These are phyloP conservation scores for Hipposideros larvatus DNA, from an alignment of 2,797 vertebrate genomes.

Conservation along the genomic window DNA sequence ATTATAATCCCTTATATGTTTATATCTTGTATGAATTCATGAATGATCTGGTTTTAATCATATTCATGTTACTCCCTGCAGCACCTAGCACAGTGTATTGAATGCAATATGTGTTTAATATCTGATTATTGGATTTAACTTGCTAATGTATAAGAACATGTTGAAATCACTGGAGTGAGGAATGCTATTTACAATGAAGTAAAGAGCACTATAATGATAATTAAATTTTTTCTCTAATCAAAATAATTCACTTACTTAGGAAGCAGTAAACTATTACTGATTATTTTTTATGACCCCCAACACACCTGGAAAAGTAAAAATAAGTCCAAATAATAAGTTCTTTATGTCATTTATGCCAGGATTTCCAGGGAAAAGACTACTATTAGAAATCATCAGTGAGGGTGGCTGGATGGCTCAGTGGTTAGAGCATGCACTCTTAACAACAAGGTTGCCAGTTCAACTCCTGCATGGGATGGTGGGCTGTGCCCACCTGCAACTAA, in stretches of 20 bases:
- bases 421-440: no score
- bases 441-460: no score
- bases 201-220: neutral
- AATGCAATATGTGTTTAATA: neutral
- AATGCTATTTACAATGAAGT: slow-evolving; percentile 32
- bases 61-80: neutral
- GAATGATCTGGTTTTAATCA: neutral
- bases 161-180: neutral
- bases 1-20: neutral
- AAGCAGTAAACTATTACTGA: slow-evolving; percentile 15
- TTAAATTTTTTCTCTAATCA: slow-evolving; percentile 21
- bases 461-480: no score
- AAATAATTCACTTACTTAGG: slow-evolving; percentile 4
- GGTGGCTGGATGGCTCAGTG: no score
- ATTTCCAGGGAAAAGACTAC: neutral
- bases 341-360: neutral
- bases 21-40: neutral
- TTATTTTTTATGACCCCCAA: neutral
- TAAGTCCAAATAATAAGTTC: neutral
- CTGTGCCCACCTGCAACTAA: no score
- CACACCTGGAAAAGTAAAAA: neutral
- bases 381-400: neutral
- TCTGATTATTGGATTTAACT: neutral
- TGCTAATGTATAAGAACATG: neutral
- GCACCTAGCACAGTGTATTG: neutral